These are phyloP conservation scores for Cepphus grylle DNA, from an alignment of 2,113 vertebrate species.

Conservation along the genomic window DNA sequence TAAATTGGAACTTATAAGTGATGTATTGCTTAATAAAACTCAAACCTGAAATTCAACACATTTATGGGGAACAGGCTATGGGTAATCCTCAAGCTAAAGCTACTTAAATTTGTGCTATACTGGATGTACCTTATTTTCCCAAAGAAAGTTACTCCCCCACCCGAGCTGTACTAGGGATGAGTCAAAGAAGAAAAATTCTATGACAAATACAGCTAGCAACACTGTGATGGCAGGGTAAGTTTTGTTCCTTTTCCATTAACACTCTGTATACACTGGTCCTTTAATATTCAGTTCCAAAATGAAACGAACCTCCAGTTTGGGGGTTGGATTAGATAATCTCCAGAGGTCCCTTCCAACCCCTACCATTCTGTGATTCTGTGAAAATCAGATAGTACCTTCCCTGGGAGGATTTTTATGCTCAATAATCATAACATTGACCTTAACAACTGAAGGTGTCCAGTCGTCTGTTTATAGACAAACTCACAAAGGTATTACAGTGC, in stretches of 20 bases:
- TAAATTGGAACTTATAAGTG: slow-evolving; percentile 20
- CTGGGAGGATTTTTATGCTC: background rate
- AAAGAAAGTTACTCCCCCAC: background rate
- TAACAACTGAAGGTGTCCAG: background rate
- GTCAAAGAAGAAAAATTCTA: background rate
- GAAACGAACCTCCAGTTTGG: too few relatives aligned
- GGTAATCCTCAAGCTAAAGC: background rate
- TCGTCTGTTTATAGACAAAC: slow-evolving; percentile 37
- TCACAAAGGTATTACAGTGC: background rate
- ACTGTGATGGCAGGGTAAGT: background rate
- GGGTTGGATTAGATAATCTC: too few relatives aligned
- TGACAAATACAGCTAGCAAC: background rate
- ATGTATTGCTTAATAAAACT: slow-evolving; percentile 22
- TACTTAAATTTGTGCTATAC: background rate
- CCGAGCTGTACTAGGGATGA: background rate
- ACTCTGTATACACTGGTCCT: background rate
- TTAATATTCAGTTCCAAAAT: background rate
- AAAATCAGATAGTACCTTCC: background rate
- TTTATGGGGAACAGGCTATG: background rate
- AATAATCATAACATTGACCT: background rate
- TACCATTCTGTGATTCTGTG: too few relatives aligned
- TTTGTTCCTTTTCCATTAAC: background rate
- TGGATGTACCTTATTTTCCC: background rate
- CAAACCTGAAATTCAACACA: background rate
- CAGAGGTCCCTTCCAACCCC: too few relatives aligned